Conservation (phyloP, 2,888 invertebrate species). For the Eristalis tenax region DNA sequence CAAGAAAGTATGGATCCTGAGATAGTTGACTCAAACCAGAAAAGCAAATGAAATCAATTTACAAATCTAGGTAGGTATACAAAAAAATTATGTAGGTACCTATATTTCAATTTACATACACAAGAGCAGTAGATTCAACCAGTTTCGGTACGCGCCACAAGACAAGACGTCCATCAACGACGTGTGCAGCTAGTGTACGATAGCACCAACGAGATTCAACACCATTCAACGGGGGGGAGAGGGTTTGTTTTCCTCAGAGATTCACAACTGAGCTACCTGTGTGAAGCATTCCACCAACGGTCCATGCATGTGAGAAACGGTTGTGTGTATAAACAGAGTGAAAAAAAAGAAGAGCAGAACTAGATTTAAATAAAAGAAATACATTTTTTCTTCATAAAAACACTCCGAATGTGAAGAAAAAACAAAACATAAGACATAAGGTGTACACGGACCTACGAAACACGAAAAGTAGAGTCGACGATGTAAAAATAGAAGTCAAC, state of each 20-base stretch:
- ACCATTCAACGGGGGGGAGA: not conserved
- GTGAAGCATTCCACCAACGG: constrained; percentile 25
- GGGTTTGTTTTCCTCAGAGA: constrained; percentile 29
- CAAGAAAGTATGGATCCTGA: constrained; percentile 47
- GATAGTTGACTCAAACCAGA: constrained; percentile 35
- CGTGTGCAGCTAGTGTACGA: not conserved
- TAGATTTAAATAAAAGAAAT: constrained; percentile 38
- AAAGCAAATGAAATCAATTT: constrained; percentile 55
- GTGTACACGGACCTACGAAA: constrained; percentile 31
- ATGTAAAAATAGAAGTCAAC: constrained; percentile 68
- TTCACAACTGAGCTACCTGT: constrained; percentile 55
- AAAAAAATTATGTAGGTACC: not conserved
- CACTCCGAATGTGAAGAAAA: constrained; percentile 38
- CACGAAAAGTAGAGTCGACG: constrained; percentile 51
- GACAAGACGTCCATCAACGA: constrained; percentile 15
- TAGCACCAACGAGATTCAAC: not conserved
- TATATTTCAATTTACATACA: constrained; percentile 43
- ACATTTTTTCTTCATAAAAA: constrained; percentile 11
- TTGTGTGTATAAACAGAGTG: constrained; percentile 22
- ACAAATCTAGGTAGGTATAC: constrained; percentile 39
- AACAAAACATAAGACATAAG: constrained; percentile 29
- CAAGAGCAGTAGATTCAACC: constrained; percentile 6
- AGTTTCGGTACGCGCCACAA: constrained; percentile 1
- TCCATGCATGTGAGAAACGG: constrained; percentile 19
- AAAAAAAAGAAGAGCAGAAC: constrained; percentile 13